These are phyloP conservation scores for Embiotoca jacksoni DNA, from an alignment of 2,113 vertebrate species.

Conservation along the genomic window DNA sequence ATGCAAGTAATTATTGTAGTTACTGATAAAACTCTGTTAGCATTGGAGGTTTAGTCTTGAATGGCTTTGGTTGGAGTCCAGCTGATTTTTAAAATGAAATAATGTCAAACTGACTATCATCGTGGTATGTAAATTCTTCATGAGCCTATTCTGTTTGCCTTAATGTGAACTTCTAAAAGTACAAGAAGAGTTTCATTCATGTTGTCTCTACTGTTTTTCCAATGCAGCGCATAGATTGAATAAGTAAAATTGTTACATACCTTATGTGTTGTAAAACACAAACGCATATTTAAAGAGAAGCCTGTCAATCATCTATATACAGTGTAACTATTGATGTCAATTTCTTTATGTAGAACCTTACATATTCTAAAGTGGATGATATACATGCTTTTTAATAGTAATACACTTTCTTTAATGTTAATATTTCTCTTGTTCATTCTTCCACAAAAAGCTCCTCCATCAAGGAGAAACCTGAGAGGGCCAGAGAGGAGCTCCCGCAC, in stretches of 20 bases:
- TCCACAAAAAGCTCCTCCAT: conserved; percentile 64
- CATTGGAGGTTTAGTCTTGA: conserved; percentile 48
- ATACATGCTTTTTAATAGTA: conserved; percentile 34
- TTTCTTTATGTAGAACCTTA: conserved; percentile 2
- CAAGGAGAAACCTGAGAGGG: conserved; percentile 80
- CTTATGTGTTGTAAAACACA: background rate
- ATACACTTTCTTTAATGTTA: conserved; percentile 42
- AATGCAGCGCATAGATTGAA: background rate
- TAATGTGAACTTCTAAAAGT: conserved; percentile 15
- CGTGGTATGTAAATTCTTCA: conserved; percentile 49
- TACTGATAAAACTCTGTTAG: conserved; percentile 55
- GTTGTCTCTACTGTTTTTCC: conserved; percentile 18
- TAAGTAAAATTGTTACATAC: background rate
- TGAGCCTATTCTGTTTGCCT: conserved; percentile 35
- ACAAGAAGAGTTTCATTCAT: conserved; percentile 18
- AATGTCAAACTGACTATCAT: conserved; percentile 51
- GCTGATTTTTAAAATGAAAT: conserved; percentile 82
- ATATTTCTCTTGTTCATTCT: conserved; percentile 74
- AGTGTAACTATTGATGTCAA: conserved; percentile 12
- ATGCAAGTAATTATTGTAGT: conserved; percentile 65
- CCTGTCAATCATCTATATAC: background rate
- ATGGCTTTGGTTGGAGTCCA: conserved; percentile 71
- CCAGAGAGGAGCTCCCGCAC: conserved; percentile 75
- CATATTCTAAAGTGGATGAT: conserved; percentile 13
- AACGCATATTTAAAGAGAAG: conserved; percentile 9